Evolutionary conservation across 1,140 invertebrate species (phyloP), one percentile per base, ranked within the genome.

Genomic region (Caenorhabditis remanei): DNA sequence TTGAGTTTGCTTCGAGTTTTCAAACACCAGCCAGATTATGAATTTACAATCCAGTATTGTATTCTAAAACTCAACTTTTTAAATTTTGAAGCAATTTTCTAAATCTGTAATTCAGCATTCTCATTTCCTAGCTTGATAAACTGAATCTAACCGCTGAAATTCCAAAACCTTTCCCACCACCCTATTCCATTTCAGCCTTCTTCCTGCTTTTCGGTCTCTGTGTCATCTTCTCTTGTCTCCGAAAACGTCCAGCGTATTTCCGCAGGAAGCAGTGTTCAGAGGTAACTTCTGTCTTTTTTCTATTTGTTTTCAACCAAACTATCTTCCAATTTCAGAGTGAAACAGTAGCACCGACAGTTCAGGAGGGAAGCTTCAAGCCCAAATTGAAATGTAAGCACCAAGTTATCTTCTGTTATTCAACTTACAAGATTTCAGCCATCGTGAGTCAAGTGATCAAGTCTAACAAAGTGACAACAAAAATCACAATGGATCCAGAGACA

Each of bases 171-270:
- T 32, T 32, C 32, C 32, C 32, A 32, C 32, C 32, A 32, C 32
- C 19, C 16, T 50, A 19, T 16, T 14, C 19, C 53, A 63, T 89
- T 85, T 85, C 84, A 89, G 88, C 79, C 0, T 88, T 89, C 71
- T 89, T 89, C 84, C 83, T 89, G 4, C 46, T 88, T 9, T 89
- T 89, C 53, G 88, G 88, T 4, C 43, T 89, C 16, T 89, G 88
- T 63, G 86, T 89, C 8, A 88, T 89, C 21, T 88, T 87, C 71
- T 83, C 86, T 13, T 89, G 88, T 67, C 48, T 89, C 5, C 83
- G 88, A 21, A 58, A 82, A n/a, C 87, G 88, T 0, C 88, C 88
- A 21, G 40, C 55, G 0, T 87, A 90, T 53, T 83, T 87, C 43
- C 53, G 85, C 0, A 67, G 85, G 24, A 79, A 79, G 24, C 71